Conservation (phyloP, 2,888 invertebrate species). For the Drosophila birchii region DNA sequence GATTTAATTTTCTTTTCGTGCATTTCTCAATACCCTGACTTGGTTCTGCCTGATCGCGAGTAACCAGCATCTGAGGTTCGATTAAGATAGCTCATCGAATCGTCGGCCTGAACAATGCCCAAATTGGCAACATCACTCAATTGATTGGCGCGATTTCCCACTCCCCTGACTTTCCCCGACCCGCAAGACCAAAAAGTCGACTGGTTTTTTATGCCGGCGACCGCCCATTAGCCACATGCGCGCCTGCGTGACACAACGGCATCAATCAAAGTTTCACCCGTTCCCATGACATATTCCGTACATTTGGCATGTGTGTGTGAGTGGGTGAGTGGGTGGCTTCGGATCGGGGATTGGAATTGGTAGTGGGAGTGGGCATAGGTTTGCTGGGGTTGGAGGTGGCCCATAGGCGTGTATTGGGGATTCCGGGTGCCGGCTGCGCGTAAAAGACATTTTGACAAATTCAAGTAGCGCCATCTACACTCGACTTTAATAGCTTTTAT, state of each 20-base stretch:
- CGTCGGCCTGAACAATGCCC: constrained; percentile 41
- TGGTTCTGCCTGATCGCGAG: neutral
- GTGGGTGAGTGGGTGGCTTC: constrained; percentile 14
- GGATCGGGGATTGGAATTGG: constrained; percentile 7
- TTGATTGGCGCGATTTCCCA: constrained; percentile 75
- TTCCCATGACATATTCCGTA: constrained; percentile 47
- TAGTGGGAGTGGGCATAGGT: neutral
- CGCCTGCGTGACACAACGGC: constrained; percentile 83
- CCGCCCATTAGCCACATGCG: constrained; percentile 83
- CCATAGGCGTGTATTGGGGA: constrained; percentile 43
- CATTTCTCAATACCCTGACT: neutral
- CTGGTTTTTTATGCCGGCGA: constrained; percentile 46
- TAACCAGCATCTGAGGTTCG: constrained; percentile 5
- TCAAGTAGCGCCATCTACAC: constrained; percentile 82
- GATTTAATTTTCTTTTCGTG: constrained; percentile 5
- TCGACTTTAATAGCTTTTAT: constrained; percentile 82
- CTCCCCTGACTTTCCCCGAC: constrained; percentile 18
- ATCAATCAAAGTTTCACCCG: constrained; percentile 83
- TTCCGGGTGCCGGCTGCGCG: constrained; percentile 64
- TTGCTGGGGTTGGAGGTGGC: constrained; percentile 10
- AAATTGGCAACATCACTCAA: constrained; percentile 80
- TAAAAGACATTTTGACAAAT: constrained; percentile 83
- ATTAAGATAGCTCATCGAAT: constrained; percentile 38
- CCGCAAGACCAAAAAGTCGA: constrained; percentile 19
- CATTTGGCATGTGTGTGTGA: constrained; percentile 21